Evolutionary conservation across 2,888 invertebrate species (phyloP), one percentile per base, ranked within the genome.

Genomic region (Dichetophora obliterata): DNA sequence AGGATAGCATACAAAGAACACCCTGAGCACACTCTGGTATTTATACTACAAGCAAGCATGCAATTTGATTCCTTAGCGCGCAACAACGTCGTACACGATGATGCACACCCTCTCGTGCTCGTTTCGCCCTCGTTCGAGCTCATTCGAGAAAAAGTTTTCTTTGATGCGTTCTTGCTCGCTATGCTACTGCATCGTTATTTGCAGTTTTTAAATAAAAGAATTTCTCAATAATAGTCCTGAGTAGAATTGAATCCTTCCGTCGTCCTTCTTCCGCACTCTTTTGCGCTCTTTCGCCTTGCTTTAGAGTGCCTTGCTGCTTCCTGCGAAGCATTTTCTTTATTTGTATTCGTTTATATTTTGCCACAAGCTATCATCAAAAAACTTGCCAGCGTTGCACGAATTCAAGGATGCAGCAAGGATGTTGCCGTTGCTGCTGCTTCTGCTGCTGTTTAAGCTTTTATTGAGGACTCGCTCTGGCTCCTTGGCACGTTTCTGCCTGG

Each of bases 191-290:
- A 52, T 27, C 63, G 37, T 65, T 74, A 74, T 74, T 74, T 74
- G 74, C 66, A 74, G 66, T 66, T 74, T 24, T 65, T 57, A 74
- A 74, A 74, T 65, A 74, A 66, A 65, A 57, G 52, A 54, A 57
- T 22, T 34, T 27, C 68, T 54, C 52, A 74, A 54, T 66, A 74
- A 74, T 31, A 43, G 66, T 37, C 22, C 54, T 22, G 50, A 61
- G 54, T 11, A 19, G 70, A 61, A 43, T 48, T 27, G 59, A 52
- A 14, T 50, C 27, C 73, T 50, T 50, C 24, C 57, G 19, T 50
- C 27, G 22, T 34, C 22, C 1, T 43, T 9, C 52, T 37, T 34
- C 34, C 61, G 27, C 31, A 24, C n/a, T 71, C 52, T 50, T 65
- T 43, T n/a, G n/a, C 9, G 52, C 52, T n/a, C 31, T 31, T 31